A percentile compares a stretch with the other conserved stretches of the same genome.
phyloP scores from a whole-genome alignment of 2,888 invertebrate genomes.

The Brachyopa scutellaris region DNA sequence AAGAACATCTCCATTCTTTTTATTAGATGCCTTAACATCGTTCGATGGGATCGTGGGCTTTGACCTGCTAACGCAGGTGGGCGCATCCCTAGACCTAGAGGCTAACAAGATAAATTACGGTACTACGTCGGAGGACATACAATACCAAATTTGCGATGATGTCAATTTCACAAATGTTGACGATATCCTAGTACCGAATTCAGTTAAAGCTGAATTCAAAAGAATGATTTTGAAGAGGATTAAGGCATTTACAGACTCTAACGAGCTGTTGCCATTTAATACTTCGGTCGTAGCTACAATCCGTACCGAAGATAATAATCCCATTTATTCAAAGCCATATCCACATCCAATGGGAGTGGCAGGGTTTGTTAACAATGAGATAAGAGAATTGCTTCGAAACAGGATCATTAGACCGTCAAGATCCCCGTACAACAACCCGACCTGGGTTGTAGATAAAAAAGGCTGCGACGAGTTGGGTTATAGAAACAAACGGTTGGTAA shows the following conservation, averaged over 20 bases:
- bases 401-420: no score
- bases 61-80: background rate
- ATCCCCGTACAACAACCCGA: no score
- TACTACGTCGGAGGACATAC: no score
- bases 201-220: no score
- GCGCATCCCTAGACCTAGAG: background rate
- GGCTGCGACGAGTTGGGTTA: background rate
- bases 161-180: no score
- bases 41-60: background rate
- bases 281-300: background rate
- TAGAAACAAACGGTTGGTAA: background rate
- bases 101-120: background rate
- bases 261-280: background rate
- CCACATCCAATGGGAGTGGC: background rate
- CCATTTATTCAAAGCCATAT: constrained; percentile 8
- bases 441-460: background rate
- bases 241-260: background rate
- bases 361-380: constrained; percentile 1
- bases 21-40: no score
- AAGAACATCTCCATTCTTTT: no score
- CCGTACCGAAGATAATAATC: background rate
- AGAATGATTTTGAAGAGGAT: no score
- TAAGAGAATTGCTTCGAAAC: no score
- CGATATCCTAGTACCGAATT: no score
- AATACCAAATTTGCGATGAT: no score